Conservation (phyloP, 2,888 invertebrate species). For the Dendrolimus houi region DNA sequence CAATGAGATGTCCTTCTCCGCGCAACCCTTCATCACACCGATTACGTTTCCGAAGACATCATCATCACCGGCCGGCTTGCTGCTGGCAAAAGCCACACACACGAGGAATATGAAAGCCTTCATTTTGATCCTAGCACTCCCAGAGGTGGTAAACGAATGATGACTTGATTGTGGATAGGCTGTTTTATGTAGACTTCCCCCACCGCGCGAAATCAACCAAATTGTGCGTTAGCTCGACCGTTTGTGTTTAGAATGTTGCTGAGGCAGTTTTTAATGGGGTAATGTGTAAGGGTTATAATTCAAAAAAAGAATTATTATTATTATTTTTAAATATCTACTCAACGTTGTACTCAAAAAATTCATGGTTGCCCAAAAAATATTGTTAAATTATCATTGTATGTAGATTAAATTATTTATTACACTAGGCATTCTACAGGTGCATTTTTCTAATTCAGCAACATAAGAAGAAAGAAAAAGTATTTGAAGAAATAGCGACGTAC, state of each 20-base stretch:
- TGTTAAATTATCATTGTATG: too few species aligned
- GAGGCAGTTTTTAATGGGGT: constrained; percentile 2
- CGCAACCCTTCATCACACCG: constrained; percentile 82
- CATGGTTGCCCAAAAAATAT: too few species aligned
- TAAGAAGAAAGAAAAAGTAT: too few species aligned
- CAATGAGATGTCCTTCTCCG: constrained; percentile 80
- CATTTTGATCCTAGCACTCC: constrained; percentile 36
- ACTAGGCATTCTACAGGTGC: too few species aligned
- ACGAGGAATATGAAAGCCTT: constrained; percentile 67
- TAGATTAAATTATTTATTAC: too few species aligned
- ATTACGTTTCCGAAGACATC: constrained; percentile 78
- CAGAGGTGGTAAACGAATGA: constrained; percentile 50
- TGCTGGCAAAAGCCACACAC: constrained; percentile 62
- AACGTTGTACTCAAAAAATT: too few species aligned
- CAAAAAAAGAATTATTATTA: background rate
- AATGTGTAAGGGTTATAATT: constrained; percentile 3
- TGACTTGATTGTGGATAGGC: constrained; percentile 41
- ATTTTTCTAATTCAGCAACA: too few species aligned
- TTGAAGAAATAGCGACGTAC: too few species aligned
- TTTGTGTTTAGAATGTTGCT: constrained; percentile 4
- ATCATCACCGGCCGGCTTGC: constrained; percentile 69
- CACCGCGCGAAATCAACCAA: constrained; percentile 24
- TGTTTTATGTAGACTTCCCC: constrained; percentile 66
- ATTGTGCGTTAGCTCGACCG: background rate
- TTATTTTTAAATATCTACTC: too few species aligned